Evolutionary conservation across 1,140 invertebrate genomes (phyloP).

Genomic region (Eufriesea mexicana): DNA sequence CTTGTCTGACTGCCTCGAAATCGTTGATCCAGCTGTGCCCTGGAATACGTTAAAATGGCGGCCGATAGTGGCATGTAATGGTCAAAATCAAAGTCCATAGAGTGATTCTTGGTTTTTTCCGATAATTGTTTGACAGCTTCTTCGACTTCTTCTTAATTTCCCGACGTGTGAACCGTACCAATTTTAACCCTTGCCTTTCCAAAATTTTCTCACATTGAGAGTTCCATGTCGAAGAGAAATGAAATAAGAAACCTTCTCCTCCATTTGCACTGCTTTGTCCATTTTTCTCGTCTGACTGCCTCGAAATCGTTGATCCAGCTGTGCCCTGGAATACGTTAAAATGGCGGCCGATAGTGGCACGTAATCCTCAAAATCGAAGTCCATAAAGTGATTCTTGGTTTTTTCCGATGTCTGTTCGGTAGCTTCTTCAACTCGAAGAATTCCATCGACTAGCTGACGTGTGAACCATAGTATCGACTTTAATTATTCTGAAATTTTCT

Average conservation of each 20-base stretch:
- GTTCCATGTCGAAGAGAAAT: no score
- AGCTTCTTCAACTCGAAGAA: neutral
- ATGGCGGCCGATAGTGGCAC: no score
- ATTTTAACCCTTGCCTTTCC: no score
- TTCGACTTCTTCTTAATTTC: neutral
- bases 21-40: neutral
- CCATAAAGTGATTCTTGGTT: conserved; percentile 10
- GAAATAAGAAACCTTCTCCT: no score
- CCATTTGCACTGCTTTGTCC: neutral
- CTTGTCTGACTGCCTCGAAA: neutral
- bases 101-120: conserved; percentile 1
- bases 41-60: neutral
- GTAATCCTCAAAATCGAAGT: neutral
- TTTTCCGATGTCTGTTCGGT: neutral
- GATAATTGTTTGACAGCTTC: neutral
- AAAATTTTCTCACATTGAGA: no score
- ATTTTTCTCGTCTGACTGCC: neutral
- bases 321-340: neutral
- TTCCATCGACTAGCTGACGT: no score
- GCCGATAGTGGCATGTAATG: no score
- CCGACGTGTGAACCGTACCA: no score
- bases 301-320: neutral
- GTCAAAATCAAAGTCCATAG: neutral
- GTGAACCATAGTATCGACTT: no score
- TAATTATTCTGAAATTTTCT: no score